A percentile compares a stretch with the other conserved stretches of the same genome.
Conservation (phyloP, 2,888 invertebrate genomes). For the Ecliptopera silaceata region DNA sequence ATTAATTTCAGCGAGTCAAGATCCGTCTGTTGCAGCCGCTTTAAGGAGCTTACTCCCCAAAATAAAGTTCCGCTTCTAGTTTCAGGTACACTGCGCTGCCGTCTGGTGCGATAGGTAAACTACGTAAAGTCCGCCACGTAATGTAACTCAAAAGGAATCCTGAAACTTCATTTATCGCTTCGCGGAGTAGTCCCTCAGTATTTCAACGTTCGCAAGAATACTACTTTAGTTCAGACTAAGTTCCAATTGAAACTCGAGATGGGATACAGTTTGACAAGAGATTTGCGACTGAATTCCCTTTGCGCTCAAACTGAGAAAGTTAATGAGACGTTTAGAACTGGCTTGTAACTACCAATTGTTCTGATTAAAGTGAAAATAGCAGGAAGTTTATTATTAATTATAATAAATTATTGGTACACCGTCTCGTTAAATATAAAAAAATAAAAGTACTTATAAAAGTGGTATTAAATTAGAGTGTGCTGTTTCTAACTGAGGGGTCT, state of each 20-base stretch:
- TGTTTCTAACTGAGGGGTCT: neutral
- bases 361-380: neutral
- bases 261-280: slow-evolving; percentile 69
- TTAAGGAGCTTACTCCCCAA: slow-evolving; percentile 35
- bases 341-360: slow-evolving; percentile 8
- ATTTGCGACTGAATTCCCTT: slow-evolving; percentile 62
- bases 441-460: too few relatives aligned
- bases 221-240: slow-evolving; percentile 69
- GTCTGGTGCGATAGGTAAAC: too few relatives aligned
- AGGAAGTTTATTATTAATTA: neutral
- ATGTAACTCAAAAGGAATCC: too few relatives aligned
- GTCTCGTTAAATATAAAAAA: too few relatives aligned
- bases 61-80: too few relatives aligned
- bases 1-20: slow-evolving; percentile 76
- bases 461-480: neutral
- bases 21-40: slow-evolving; percentile 65
- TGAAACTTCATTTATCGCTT: too few relatives aligned
- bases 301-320: slow-evolving; percentile 47
- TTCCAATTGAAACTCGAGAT: slow-evolving; percentile 73
- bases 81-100: too few relatives aligned
- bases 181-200: slow-evolving; percentile 35
- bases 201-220: slow-evolving; percentile 65
- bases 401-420: too few relatives aligned
- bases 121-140: too few relatives aligned
- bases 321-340: slow-evolving; percentile 33